Evolutionary conservation across 2,797 vertebrate species (phyloP).

Genomic region (Sebastes diaconus): DNA sequence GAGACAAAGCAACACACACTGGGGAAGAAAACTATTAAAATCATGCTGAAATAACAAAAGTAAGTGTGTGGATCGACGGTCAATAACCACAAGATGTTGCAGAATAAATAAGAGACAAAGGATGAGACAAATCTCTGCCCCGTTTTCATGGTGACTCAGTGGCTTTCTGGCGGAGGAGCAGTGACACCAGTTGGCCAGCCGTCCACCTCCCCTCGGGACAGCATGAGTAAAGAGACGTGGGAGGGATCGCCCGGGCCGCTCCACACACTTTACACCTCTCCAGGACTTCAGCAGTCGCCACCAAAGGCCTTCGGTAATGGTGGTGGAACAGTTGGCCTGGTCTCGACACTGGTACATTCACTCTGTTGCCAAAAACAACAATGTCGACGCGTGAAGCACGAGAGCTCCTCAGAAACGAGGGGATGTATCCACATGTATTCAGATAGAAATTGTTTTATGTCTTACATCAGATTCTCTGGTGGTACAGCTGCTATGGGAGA

Average conservation of each 20-base stretch:
- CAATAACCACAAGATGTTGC: background rate
- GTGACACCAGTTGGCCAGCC: constrained; percentile 72
- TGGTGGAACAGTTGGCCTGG: constrained; percentile 65
- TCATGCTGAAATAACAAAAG: constrained; percentile 6
- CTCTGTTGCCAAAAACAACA: constrained; percentile 40
- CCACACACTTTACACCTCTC: constrained; percentile 71
- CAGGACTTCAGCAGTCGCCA: constrained; percentile 57
- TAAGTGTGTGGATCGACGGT: background rate
- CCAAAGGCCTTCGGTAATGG: constrained; percentile 45
- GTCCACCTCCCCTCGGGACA: constrained; percentile 71
- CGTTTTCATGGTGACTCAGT: constrained; percentile 59
- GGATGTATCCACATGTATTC: background rate
- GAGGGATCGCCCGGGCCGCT: constrained; percentile 65
- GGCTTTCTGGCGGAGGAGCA: constrained; percentile 47
- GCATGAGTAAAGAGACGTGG: constrained; percentile 72
- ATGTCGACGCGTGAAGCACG: constrained; percentile 6
- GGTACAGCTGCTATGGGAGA: background rate
- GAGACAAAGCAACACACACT: background rate
- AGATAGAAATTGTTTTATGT: background rate
- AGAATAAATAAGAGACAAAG: constrained; percentile 28
- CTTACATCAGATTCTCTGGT: background rate
- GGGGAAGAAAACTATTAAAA: background rate
- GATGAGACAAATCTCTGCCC: constrained; percentile 20
- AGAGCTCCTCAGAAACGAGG: background rate
- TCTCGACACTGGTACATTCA: constrained; percentile 37